These are phyloP conservation scores for Willowsia nigromaculata DNA, from an alignment of 2,888 invertebrate genomes.

Conservation along the genomic window DNA sequence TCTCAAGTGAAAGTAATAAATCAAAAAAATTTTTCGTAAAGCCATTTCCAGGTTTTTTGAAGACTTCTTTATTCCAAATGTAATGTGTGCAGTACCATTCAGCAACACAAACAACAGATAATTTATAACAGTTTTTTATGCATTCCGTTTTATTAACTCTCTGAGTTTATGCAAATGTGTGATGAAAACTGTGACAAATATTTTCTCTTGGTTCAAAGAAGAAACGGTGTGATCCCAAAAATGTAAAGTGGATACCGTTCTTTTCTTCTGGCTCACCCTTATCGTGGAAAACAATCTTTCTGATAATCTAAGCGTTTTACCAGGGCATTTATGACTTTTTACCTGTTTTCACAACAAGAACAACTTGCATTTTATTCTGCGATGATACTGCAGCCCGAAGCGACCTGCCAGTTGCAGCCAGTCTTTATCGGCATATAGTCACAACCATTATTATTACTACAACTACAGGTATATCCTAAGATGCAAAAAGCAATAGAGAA, in stretches of 20 bases:
- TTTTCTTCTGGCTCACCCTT: neutral
- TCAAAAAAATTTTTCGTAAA: too few relatives aligned
- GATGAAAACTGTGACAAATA: neutral
- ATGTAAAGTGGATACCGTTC: neutral
- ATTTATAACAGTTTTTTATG: too few relatives aligned
- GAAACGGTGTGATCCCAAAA: neutral
- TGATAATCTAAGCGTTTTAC: slow-evolving; percentile 27
- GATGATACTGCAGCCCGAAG: slow-evolving; percentile 41
- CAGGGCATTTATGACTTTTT: slow-evolving; percentile 54
- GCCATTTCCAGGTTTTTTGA: too few relatives aligned
- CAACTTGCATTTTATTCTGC: neutral
- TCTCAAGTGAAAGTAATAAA: neutral
- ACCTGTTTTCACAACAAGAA: slow-evolving; percentile 35
- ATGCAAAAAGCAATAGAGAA: neutral
- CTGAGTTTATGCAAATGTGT: too few relatives aligned
- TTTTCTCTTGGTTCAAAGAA: neutral
- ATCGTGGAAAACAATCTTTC: slow-evolving; percentile 14
- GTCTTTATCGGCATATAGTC: slow-evolving; percentile 43
- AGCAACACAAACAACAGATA: too few relatives aligned
- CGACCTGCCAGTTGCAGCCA: slow-evolving; percentile 51
- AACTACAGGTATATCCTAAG: neutral
- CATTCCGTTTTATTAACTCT: too few relatives aligned
- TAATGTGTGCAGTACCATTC: too few relatives aligned
- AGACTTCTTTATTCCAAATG: too few relatives aligned
- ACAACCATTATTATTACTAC: too few relatives aligned